These are phyloP conservation scores for Idaea dimidiata DNA, from an alignment of 2,888 invertebrate species.

Conservation along the genomic window DNA sequence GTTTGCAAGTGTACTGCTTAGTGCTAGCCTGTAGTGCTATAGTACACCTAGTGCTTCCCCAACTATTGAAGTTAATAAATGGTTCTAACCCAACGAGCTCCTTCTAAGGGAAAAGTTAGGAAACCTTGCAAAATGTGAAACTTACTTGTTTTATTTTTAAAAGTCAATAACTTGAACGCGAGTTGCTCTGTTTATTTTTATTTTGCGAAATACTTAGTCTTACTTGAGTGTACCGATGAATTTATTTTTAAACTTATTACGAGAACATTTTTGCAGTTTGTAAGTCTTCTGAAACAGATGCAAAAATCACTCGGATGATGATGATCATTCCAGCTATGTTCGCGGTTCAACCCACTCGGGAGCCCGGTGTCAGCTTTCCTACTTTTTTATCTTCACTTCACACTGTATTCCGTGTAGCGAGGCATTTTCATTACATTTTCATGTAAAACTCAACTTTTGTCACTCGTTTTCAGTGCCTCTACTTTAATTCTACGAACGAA, in stretches of 20 bases:
- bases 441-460: no score
- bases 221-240: background rate
- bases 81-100: background rate
- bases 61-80: constrained; percentile 2
- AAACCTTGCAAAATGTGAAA: constrained; percentile 1
- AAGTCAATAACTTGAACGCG: background rate
- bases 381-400: no score
- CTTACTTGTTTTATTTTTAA: background rate
- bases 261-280: background rate
- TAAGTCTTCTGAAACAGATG: background rate
- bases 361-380: no score
- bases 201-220: background rate
- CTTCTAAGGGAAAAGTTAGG: background rate
- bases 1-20: constrained; percentile 18
- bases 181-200: background rate
- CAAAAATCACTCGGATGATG: background rate
- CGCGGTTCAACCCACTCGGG: no score
- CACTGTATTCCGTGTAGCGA: no score
- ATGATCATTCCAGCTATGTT: no score
- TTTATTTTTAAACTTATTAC: background rate
- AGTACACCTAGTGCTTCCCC: constrained; percentile 9
- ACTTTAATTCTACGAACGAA: no score
- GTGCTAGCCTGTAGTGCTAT: constrained; percentile 11
- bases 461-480: no score
- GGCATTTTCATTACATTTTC: no score